Evolutionary conservation across 2,888 invertebrate genomes (phyloP).

Genomic region (Falcaria lacertinaria): DNA sequence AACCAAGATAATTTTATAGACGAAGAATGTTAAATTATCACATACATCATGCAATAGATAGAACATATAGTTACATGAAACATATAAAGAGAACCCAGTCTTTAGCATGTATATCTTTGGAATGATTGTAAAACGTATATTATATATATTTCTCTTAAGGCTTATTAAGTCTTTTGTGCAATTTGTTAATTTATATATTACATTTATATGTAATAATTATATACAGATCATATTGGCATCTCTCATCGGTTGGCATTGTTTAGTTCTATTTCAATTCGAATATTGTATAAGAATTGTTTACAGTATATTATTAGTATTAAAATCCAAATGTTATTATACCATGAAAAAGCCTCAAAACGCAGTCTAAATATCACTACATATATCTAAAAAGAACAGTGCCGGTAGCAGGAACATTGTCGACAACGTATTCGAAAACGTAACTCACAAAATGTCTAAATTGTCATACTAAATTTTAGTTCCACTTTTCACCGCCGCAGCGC

Average conservation of each 20-base stretch:
- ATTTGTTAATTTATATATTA: constrained; percentile 5
- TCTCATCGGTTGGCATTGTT: constrained; percentile 42
- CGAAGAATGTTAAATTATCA: no score
- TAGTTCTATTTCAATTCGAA: constrained; percentile 25
- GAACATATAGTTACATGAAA: no score
- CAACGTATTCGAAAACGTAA: no score
- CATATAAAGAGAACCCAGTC: no score
- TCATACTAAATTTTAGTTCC: no score
- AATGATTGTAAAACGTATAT: constrained; percentile 50
- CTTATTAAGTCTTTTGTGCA: constrained; percentile 1
- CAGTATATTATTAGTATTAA: constrained; percentile 24
- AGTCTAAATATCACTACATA: constrained; percentile 51
- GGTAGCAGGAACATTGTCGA: no score
- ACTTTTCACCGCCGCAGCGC: no score
- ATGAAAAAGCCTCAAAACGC: constrained; percentile 63
- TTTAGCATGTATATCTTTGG: constrained; percentile 49
- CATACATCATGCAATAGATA: no score
- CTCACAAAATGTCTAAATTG: no score
- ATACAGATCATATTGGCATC: constrained; percentile 47
- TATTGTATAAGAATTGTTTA: constrained; percentile 42
- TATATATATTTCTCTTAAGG: constrained; percentile 6
- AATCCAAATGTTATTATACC: constrained; percentile 31
- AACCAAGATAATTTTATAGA: no score
- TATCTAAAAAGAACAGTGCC: constrained; percentile 30
- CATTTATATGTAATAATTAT: constrained; percentile 18